Conservation (phyloP, 2,797 vertebrate genomes). For the Trematomus bernacchii region DNA sequence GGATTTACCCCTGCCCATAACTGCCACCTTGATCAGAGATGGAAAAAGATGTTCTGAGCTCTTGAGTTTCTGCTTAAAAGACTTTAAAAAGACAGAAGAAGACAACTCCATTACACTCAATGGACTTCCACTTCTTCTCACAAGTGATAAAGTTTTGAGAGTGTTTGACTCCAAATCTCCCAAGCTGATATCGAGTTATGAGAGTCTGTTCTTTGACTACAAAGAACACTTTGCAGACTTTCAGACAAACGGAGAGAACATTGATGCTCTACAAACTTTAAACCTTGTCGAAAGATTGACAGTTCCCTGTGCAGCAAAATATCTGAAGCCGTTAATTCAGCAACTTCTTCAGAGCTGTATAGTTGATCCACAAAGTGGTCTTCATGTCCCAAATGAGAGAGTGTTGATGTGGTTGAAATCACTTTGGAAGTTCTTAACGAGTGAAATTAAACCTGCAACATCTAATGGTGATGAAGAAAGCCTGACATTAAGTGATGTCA, state of each 20-base stretch:
- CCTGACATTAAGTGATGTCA: constrained; percentile 60
- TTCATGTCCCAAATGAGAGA: constrained; percentile 46
- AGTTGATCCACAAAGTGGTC: constrained; percentile 50
- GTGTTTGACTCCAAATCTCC: constrained; percentile 68
- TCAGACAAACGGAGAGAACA: not conserved
- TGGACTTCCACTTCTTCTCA: constrained; percentile 84
- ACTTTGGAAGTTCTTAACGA: constrained; percentile 75
- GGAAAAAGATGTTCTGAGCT: constrained; percentile 63
- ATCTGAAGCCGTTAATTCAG: constrained; percentile 62
- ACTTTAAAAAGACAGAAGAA: fast-evolving
- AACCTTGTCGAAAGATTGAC: constrained; percentile 68
- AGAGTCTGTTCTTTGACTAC: constrained; percentile 58
- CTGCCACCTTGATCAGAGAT: constrained; percentile 75
- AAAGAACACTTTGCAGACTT: constrained; percentile 74
- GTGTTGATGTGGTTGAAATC: constrained; percentile 62
- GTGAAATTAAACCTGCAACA: constrained; percentile 19
- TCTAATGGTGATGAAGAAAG: not conserved
- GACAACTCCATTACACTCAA: not conserved
- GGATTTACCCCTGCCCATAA: constrained; percentile 75
- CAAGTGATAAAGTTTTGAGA: constrained; percentile 74
- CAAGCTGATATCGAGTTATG: constrained; percentile 67
- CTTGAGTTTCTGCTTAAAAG: constrained; percentile 74
- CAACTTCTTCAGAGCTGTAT: constrained; percentile 56
- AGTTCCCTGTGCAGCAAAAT: constrained; percentile 54
- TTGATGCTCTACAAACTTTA: constrained; percentile 17